A percentile compares a stretch with the other conserved stretches of the same genome.
These are phyloP conservation scores for Hyles vespertilio DNA, from an alignment of 1,140 invertebrate species.

Conservation along the genomic window DNA sequence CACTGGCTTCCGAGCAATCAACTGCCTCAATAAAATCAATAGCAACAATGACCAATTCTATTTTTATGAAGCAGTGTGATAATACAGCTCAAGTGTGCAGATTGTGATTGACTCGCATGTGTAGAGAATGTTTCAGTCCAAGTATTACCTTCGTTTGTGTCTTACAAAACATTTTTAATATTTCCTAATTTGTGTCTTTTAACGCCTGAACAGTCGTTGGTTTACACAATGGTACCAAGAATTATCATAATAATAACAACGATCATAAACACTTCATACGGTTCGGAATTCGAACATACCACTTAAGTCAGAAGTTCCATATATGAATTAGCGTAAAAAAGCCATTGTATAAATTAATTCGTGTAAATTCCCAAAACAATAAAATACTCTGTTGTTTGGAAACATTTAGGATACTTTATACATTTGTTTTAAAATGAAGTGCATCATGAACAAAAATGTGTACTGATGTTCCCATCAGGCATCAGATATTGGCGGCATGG, in stretches of 20 bases:
- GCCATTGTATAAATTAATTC: not conserved
- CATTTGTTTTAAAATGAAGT: too few relatives aligned
- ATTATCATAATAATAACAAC: too few relatives aligned
- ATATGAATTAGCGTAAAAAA: not conserved
- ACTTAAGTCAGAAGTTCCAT: too few relatives aligned
- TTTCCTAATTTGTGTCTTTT: too few relatives aligned
- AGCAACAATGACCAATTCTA: conserved; percentile 9
- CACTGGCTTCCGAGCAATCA: conserved; percentile 3
- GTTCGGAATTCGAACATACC: too few relatives aligned
- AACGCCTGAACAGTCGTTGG: too few relatives aligned
- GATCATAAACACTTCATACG: too few relatives aligned
- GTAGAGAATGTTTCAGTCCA: not conserved
- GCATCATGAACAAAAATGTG: not conserved
- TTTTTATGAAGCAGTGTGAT: conserved; percentile 8
- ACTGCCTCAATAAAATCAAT: conserved; percentile 11
- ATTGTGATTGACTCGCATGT: not conserved
- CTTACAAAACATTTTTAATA: too few relatives aligned
- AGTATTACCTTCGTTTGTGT: not conserved
- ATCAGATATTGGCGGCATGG: too few relatives aligned
- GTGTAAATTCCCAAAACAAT: not conserved
- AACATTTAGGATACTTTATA: too few relatives aligned
- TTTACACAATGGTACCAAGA: too few relatives aligned
- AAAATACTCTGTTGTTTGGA: not conserved
- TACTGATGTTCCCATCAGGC: too few relatives aligned
- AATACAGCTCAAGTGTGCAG: conserved; percentile 4